Evolutionary conservation across 2,797 vertebrate species (phyloP).

Genomic region (Thunnus albacares): DNA sequence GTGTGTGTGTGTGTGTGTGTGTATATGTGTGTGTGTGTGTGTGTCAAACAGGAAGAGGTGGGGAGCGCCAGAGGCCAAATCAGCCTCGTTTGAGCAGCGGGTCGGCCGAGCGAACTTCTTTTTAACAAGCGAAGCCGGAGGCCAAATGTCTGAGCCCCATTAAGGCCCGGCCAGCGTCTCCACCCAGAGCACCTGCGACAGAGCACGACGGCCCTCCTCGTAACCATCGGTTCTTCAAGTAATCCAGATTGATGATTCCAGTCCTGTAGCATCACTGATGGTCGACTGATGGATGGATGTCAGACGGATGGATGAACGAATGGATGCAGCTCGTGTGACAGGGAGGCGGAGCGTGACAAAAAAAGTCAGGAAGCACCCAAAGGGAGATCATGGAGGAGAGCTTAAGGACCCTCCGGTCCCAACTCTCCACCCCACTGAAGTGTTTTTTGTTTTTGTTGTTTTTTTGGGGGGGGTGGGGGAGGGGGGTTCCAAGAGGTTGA

Average conservation of each 20-base stretch:
- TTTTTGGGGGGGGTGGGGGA: neutral
- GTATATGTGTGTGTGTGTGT: neutral
- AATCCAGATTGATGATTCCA: slow-evolving; percentile 82
- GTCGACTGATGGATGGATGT: slow-evolving; percentile 64
- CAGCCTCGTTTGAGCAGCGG: neutral
- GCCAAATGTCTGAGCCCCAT: slow-evolving; percentile 28
- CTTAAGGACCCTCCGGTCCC: neutral
- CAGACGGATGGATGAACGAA: slow-evolving; percentile 63
- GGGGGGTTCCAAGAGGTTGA: slow-evolving; percentile 27
- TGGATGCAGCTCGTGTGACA: slow-evolving; percentile 63
- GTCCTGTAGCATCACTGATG: slow-evolving; percentile 67
- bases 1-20: neutral
- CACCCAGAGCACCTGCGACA: slow-evolving; percentile 59
- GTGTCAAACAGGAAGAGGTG: slow-evolving; percentile 23
- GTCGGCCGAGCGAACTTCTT: neutral
- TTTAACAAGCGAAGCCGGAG: neutral
- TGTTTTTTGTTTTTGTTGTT: neutral
- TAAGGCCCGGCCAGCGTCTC: neutral
- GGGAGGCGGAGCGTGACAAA: slow-evolving; percentile 13
- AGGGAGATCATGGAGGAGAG: neutral
- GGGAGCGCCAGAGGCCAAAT: slow-evolving; percentile 6
- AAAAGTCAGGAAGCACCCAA: slow-evolving; percentile 46
- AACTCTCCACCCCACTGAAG: slow-evolving; percentile 12
- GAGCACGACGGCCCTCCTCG: slow-evolving; percentile 43
- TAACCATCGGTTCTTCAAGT: slow-evolving; percentile 82